Conservation (phyloP, 2,797 vertebrate species). For the Rhinichthys osculus region DNA sequence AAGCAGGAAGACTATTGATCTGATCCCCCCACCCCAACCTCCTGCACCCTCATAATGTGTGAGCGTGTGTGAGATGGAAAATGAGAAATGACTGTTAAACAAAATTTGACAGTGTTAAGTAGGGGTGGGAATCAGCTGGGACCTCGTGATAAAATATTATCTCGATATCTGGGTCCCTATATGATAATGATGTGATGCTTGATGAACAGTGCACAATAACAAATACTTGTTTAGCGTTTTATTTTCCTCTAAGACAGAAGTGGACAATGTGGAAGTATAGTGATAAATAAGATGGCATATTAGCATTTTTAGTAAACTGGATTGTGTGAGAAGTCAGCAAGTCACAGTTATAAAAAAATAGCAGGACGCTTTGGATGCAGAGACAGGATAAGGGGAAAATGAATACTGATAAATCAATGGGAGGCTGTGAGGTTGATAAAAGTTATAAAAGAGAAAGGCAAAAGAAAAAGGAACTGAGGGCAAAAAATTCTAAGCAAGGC, state of each 20-base stretch:
- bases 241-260: too few species aligned
- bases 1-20: conserved; percentile 60
- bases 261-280: background rate
- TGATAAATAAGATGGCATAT: background rate
- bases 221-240: background rate
- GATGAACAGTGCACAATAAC: background rate
- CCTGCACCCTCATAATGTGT: conserved; percentile 30
- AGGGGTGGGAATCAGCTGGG: background rate
- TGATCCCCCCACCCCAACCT: conserved; percentile 15
- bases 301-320: conserved; percentile 34
- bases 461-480: too few species aligned
- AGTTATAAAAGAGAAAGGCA: background rate
- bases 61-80: conserved; percentile 11
- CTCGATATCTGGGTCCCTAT: background rate
- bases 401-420: background rate
- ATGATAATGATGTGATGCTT: conserved; percentile 6
- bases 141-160: background rate
- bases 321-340: conserved; percentile 3
- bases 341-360: background rate
- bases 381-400: background rate
- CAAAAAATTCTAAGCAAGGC: background rate
- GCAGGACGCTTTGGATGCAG: background rate
- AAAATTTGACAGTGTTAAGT: conserved; percentile 29
- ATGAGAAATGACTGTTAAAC: conserved; percentile 17
- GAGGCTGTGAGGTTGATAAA: background rate